Evolutionary conservation across 2,113 vertebrate genomes (phyloP).

Genomic region (Atrichornis clamosus): DNA sequence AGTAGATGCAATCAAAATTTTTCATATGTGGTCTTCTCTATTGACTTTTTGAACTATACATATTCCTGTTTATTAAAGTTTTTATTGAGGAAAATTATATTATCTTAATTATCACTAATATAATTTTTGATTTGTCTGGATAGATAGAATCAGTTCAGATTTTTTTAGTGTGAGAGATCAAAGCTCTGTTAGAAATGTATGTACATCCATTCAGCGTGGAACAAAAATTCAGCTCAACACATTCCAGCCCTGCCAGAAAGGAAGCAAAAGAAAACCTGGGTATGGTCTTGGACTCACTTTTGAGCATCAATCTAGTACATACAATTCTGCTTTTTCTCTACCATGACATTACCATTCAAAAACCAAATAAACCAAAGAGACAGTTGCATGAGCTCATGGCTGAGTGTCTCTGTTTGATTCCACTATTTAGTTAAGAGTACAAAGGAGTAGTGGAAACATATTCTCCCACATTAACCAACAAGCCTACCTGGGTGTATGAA

Average conservation of each 20-base stretch:
- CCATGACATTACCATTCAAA: background rate
- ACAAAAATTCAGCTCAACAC: background rate
- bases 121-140: background rate
- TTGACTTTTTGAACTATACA: background rate
- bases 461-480: background rate
- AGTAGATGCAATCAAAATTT: background rate
- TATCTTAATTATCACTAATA: background rate
- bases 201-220: background rate
- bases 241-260: background rate
- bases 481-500: background rate
- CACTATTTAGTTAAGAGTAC: background rate
- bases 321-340: background rate
- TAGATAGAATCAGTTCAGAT: background rate
- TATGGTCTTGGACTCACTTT: background rate
- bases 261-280: background rate
- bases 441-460: background rate
- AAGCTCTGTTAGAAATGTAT: background rate
- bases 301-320: background rate
- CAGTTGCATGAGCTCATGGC: background rate
- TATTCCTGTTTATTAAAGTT: background rate
- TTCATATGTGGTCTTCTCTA: background rate
- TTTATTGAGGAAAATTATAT: background rate
- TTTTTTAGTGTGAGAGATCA: background rate
- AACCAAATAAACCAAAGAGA: background rate
- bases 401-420: background rate